Evolutionary conservation across 2,113 vertebrate genomes (phyloP).

Genomic region (Varanus komodoensis): DNA sequence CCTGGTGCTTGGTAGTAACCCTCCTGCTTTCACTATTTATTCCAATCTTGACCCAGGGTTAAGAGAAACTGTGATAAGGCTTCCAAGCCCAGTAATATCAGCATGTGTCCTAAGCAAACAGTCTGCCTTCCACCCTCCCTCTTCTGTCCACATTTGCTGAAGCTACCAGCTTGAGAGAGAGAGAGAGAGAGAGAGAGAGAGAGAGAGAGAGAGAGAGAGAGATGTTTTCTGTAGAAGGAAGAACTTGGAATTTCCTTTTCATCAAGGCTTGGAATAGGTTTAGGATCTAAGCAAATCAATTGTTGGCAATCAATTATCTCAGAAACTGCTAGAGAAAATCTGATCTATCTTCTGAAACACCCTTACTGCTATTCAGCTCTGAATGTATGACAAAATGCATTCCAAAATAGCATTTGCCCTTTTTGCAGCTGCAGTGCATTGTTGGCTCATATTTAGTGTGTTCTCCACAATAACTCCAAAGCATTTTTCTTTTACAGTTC

Average conservation of each 20-base stretch:
- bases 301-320: not conserved
- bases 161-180: not conserved
- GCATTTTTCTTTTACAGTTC: too few species aligned
- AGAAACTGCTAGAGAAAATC: not conserved
- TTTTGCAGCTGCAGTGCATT: too few species aligned
- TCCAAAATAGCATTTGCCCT: too few species aligned
- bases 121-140: not conserved
- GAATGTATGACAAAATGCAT: not conserved
- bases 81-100: conserved; percentile 3
- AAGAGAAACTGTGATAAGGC: conserved; percentile 16
- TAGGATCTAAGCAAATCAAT: not conserved
- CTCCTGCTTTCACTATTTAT: conserved; percentile 24
- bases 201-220: too few species aligned
- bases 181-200: not conserved
- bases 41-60: conserved; percentile 52
- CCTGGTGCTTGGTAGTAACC: conserved; percentile 35
- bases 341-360: not conserved
- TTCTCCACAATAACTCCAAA: too few species aligned
- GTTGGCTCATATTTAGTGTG: too few species aligned
- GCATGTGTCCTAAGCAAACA: conserved; percentile 25
- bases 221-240: not conserved
- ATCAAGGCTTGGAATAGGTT: not conserved
- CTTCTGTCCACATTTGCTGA: not conserved
- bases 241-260: not conserved
- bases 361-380: not conserved